Base-by-base conservation (phyloP, 2,797 vertebrate genomes). In the Lycodopsis pacificus region DNA sequence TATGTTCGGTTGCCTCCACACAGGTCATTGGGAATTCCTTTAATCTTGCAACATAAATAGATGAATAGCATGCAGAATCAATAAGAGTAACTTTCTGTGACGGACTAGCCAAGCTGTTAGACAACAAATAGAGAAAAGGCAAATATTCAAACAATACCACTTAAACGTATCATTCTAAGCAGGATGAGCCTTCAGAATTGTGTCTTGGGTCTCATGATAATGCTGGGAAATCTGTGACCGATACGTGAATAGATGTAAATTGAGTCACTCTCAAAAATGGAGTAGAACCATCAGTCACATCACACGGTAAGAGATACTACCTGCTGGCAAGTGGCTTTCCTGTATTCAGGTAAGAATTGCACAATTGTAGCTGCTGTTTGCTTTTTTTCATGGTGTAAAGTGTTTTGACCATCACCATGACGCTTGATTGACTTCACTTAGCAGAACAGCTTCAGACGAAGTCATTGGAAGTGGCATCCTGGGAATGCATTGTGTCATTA, bases 51-150 rank as follows among this genome's bases (percentile, higher is more conserved):
- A 83, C 74, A 83, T 72, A 65, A 71, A 81, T 53, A 74, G 1
- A 73, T 53, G 7, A 44, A 86, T 66, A 76, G 65, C 54, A 77
- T 80, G 46, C 40, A 77, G 86, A 86, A 75, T 58, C n/a, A 58
- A 22, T 57, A 72, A 27, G 14, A 61, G 14, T 30, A 36, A 38
- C 85, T 76, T 81, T 78, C 62, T 36, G 42, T 69, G 34, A 66
- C 0, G 0, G 22, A 67, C n/a, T 20, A 14, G 19, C 9, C n/a
- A 7, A 56, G 22, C 32, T 34, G 6, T 34, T 7, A 7, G 32
- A 34, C 32, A 62, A 49, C 11, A 59, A 49, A 63, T 15, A 53
- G 36, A 42, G 10, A 42, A 68, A 61, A 53, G 36, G 27, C 5
- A 9, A 32, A 40, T 22, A 25, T 25, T 25, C 13, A 49, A 49